Base-by-base conservation (phyloP, 2,888 invertebrate species). In the Sipha maydis region DNA sequence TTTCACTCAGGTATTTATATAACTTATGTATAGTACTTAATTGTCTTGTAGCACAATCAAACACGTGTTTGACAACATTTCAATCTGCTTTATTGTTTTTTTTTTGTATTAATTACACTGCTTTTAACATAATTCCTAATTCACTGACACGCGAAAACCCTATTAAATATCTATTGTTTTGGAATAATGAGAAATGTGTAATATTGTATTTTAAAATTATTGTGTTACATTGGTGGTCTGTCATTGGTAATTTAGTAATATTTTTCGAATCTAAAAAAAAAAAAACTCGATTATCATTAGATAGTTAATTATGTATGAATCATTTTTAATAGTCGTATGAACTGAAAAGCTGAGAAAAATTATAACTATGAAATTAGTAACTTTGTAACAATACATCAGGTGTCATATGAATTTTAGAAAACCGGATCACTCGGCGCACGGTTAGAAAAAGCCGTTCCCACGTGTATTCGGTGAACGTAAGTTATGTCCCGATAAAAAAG, bases 81-180 rank as follows among this genome's bases (percentile, higher is more conserved):
- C 25, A 82, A 8, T 67, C 67, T 61, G 80, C 67, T 80, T 48
- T 41, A 67, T 80, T 80, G 41, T 80, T 61, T 61, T 0, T 48
- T 48, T 48, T 14, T 48, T 14, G 14, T 48, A 2, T 2, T 48
- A 48, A 8, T 48, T 48, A 48, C 14, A 14, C 2, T 14, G 48
- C 48, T 48, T 48, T 48, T 14, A 48, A 48, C 48, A 14, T 48
- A 48, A 48, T 14, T 14, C 48, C 14, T 48, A 14, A 48, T 61
- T 61, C 4, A 21, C 25, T 3, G 21, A 61, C 25, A 21, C 61
- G 34, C 34, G 1, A 61, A 61, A 61, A 61, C 21, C 21, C 61
- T 19, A 25, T 25, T 61, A 25, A 61, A 61, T 9, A 61, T 25
- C 19, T 61, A 61, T 61, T 61, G 8, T 25, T 1, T 21, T 61